A percentile compares a stretch with the other conserved stretches of the same genome.
Evolutionary conservation across 1,140 invertebrate species (phyloP).

Genomic region (Atta texana): DNA sequence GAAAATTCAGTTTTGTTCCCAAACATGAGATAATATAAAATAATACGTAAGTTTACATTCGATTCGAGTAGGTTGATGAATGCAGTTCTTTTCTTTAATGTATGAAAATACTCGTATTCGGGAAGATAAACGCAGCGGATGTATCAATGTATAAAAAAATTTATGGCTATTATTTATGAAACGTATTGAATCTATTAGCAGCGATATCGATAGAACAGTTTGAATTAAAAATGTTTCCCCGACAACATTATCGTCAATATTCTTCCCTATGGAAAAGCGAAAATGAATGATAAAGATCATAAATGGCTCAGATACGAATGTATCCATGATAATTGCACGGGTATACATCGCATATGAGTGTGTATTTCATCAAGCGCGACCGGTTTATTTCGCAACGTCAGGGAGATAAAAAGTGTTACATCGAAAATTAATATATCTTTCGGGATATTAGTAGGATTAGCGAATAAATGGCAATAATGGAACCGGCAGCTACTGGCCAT

Average conservation of each 20-base stretch:
- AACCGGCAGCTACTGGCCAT: conserved; percentile 27
- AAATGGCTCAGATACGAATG: conserved; percentile 14
- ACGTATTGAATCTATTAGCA: conserved; percentile 27
- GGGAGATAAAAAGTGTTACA: conserved; percentile 32
- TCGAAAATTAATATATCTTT: conserved; percentile 61
- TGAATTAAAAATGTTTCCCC: conserved; percentile 18
- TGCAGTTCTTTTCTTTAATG: conserved; percentile 20
- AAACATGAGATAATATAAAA: conserved; percentile 29
- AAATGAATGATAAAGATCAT: neutral
- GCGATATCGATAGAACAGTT: neutral
- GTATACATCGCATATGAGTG: neutral
- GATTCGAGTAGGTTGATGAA: neutral
- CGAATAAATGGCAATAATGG: conserved; percentile 54
- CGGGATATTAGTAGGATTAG: conserved; percentile 44
- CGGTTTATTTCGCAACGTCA: conserved; percentile 26
- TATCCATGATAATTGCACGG: conserved; percentile 28
- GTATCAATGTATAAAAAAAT: neutral
- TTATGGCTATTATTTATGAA: conserved; percentile 5
- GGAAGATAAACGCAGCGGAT: neutral
- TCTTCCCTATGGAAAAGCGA: neutral
- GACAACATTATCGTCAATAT: neutral
- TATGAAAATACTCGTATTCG: conserved; percentile 25
- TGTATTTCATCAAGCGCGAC: conserved; percentile 35
- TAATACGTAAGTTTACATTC: conserved; percentile 50
- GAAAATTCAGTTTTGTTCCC: conserved; percentile 32